These are phyloP conservation scores for Galaxea fascicularis DNA, from an alignment of 92 coral and sea anemone genomes.

Conservation along the genomic window DNA sequence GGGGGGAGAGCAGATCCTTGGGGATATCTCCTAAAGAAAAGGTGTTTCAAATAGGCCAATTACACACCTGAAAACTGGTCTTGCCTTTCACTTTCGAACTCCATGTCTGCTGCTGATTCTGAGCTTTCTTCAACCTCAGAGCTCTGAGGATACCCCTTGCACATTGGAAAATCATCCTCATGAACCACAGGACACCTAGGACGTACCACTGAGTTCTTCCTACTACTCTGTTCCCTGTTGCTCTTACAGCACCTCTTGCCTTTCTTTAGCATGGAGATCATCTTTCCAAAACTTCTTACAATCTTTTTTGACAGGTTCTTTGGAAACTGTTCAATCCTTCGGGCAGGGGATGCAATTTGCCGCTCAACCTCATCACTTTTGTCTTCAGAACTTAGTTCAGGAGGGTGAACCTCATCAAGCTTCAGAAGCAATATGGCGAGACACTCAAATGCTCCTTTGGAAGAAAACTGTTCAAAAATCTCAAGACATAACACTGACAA, in stretches of 20 bases:
- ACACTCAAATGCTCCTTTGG: constrained; percentile 68
- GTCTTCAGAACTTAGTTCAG: neutral
- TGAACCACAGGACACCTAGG: constrained; percentile 8
- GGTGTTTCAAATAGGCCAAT: neutral
- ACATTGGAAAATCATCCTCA: constrained; percentile 5
- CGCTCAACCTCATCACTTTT: neutral
- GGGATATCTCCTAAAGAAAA: neutral
- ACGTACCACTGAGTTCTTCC: constrained; percentile 26
- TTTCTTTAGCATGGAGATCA: constrained; percentile 78
- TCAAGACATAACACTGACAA: constrained; percentile 76
- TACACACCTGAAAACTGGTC: constrained; percentile 52
- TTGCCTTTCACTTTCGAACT: constrained; percentile 72
- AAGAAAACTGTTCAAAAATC: constrained; percentile 78
- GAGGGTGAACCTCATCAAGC: constrained; percentile 59
- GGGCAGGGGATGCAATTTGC: neutral
- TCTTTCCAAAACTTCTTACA: constrained; percentile 68
- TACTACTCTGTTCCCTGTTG: neutral
- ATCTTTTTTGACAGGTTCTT: constrained; percentile 28
- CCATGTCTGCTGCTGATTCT: constrained; percentile 94
- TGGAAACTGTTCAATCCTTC: constrained; percentile 29
- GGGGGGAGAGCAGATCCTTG: no score
- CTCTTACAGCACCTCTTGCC: constrained; percentile 67
- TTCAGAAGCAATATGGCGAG: constrained; percentile 60
- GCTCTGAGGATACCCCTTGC: constrained; percentile 14
- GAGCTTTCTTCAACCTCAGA: constrained; percentile 89